phyloP scores from a whole-genome alignment of 2,797 vertebrate genomes.

The Strix occidentalis region DNA sequence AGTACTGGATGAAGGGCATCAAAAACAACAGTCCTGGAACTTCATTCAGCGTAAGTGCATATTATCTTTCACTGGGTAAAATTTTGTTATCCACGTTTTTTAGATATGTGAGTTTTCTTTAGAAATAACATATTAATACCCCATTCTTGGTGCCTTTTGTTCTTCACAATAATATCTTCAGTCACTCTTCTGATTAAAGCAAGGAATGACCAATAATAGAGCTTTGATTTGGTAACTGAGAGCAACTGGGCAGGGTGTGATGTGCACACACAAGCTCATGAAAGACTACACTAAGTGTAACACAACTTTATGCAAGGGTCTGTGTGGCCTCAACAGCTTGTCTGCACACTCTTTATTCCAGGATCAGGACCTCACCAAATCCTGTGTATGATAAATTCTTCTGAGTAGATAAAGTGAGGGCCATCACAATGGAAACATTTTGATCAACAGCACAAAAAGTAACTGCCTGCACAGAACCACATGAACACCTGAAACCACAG shows the following conservation, averaged over 20 bases:
- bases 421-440: conserved; percentile 33
- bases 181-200: not conserved
- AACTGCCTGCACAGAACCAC: conserved; percentile 24
- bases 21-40: not conserved
- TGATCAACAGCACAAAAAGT: conserved; percentile 44
- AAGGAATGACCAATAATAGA: not conserved
- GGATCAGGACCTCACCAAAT: not conserved
- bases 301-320: not conserved
- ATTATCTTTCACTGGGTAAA: not conserved
- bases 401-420: not conserved
- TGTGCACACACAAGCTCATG: not conserved
- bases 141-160: not conserved
- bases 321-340: not conserved
- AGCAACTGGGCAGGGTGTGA: not conserved
- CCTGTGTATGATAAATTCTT: not conserved
- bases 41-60: not conserved
- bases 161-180: not conserved
- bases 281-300: not conserved
- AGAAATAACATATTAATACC: not conserved
- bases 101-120: not conserved
- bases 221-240: not conserved
- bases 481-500: conserved; percentile 57
- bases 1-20: not conserved
- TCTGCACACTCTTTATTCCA: not conserved
- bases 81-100: not conserved